phyloP scores from a whole-genome alignment of 2,113 vertebrate genomes.

The Casuarius casuarius region DNA sequence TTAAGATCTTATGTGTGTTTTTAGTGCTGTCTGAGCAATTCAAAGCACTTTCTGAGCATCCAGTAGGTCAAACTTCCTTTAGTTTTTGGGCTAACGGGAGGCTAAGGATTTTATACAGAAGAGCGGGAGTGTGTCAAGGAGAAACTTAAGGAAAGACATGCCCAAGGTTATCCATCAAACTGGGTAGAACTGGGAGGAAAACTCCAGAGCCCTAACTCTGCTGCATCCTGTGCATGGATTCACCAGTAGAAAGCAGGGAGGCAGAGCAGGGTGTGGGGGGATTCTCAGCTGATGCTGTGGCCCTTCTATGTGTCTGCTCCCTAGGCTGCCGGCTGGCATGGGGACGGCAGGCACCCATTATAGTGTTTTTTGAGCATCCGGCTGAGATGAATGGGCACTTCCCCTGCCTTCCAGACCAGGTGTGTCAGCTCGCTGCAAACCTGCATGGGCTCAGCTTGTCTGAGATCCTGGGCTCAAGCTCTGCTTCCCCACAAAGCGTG shows the following conservation, averaged over 20 bases:
- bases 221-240: neutral
- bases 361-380: fast-evolving
- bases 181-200: neutral
- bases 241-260: neutral
- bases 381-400: neutral
- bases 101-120: neutral
- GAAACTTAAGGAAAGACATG: neutral
- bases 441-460: neutral
- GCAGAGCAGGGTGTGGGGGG: neutral
- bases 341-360: neutral
- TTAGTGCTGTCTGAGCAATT: neutral
- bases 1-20: neutral
- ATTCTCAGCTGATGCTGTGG: neutral
- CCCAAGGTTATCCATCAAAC: neutral
- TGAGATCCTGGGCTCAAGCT: neutral
- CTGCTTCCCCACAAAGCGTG: neutral
- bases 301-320: neutral
- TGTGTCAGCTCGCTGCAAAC: neutral
- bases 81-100: neutral
- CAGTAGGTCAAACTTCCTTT: neutral
- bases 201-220: neutral
- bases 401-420: neutral
- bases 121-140: too few species aligned
- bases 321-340: neutral
- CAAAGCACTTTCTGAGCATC: neutral